Base-by-base conservation (phyloP, 2,797 vertebrate genomes). In the Dryobates pubescens region DNA sequence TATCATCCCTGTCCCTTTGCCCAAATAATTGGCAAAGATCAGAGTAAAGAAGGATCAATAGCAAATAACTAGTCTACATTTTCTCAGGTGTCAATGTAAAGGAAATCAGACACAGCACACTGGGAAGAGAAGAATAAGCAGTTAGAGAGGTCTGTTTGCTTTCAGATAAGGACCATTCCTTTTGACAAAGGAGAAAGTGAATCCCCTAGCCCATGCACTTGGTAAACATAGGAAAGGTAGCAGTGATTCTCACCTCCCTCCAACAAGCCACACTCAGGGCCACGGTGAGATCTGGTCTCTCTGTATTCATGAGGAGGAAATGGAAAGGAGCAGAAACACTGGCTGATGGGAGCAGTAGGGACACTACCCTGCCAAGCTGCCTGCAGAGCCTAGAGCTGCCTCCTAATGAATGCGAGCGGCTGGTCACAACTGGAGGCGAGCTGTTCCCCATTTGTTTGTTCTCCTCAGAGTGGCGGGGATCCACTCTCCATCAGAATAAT, bases 401-500 rank as follows among this genome's bases (percentile, higher is more conserved):
- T 96, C 89, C 94, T 94, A 94, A 96, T 90, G 96, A 96, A 80
- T 4, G 0, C 19, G 1, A 94, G 91, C 12, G 45, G 83, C 94
- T 94, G 89, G 92, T 94, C 96, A 89, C 93, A 96, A 96, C 92
- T 92, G 64, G 88, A 95, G 90, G 63, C 51, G 61, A 96, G 92
- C 89, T 94, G 73, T 86, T 82, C 90, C 86, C 91, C 86, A 74
- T 95, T 95, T 97, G 84, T 96, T 96, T 95, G 90, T 94, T 77
- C 78, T 93, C 93, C 78, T 81, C 17, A 1, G 82, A 92, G 90
- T 95, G 94, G 94, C 45, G 9, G 95, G 93, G 94, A 95, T 96
- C 92, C 75, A 19, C 92, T 96, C 92, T 95, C 97, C 94, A 95
- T 97, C 96, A 95, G 95, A 97, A 97, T 97, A 97, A 97, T 97